Conservation (phyloP, 2,888 invertebrate genomes). For the Sinhomidia bicolor region DNA sequence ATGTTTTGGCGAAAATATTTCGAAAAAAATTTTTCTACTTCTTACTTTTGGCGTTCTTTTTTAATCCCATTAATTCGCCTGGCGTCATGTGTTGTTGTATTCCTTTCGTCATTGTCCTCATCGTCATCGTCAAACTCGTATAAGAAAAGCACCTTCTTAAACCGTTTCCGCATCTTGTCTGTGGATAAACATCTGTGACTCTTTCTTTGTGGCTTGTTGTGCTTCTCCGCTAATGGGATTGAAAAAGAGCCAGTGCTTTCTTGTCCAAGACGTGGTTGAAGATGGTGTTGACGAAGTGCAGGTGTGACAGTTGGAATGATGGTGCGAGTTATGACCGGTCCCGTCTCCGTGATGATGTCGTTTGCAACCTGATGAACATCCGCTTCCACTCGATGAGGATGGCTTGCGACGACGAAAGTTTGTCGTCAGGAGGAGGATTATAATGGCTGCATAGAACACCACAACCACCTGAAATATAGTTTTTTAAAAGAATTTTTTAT, state of each 20-base stretch:
- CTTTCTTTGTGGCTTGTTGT: constrained; percentile 79
- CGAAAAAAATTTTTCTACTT: background rate
- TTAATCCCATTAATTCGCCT: constrained; percentile 19
- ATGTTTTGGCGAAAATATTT: background rate
- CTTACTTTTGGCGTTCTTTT: background rate
- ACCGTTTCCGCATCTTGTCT: constrained; percentile 80
- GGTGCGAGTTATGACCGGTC: constrained; percentile 22
- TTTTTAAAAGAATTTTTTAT: background rate
- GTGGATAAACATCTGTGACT: constrained; percentile 79
- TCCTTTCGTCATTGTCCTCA: no score
- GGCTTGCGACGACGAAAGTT: constrained; percentile 80
- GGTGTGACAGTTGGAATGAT: constrained; percentile 65
- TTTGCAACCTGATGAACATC: constrained; percentile 68
- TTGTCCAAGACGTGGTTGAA: constrained; percentile 64
- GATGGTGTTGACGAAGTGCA: constrained; percentile 57
- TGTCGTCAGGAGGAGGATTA: constrained; percentile 81
- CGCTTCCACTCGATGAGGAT: constrained; percentile 59
- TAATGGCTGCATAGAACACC: constrained; percentile 81
- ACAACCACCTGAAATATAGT: constrained; percentile 81
- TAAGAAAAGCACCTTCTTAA: constrained; percentile 53
- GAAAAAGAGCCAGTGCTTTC: constrained; percentile 80
- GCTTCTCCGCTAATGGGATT: constrained; percentile 79
- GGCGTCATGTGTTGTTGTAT: no score
- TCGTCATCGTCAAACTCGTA: constrained; percentile 36
- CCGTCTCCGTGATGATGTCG: constrained; percentile 49